Evolutionary conservation across 2,888 invertebrate species (phyloP), one percentile per base, ranked within the genome.

Genomic region (Acrobasis suavella): DNA sequence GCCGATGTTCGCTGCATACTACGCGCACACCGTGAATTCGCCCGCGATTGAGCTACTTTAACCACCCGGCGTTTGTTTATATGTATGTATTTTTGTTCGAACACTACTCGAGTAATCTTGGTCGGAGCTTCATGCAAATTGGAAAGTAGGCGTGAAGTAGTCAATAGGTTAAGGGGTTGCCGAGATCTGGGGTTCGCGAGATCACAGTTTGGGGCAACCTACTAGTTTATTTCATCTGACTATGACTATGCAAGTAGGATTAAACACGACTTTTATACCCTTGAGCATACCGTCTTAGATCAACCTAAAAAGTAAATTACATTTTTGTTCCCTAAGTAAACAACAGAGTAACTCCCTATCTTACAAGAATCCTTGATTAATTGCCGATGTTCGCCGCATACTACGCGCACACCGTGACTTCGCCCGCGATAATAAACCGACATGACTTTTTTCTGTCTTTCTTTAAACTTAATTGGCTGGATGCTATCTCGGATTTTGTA

Each of bases 371-470:
- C 64, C 66, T 65, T 72, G 73, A 74, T 73, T 72, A 73, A 74
- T 74, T 72, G 69, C 68, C 69, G 64, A 64, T 70, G 69, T 72
- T 69, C 69, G 65, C 69, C 67, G 64, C 67, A 66, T 62, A 66
- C 68, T 70, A 68, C 66, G 66, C 60, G 66, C 64, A 54, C 58
- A 67, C 65, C 70, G 67, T 68, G 70, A 70, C 68, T 67, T 50
- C 37, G 59, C 56, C 14, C 56, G 42, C 42, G 56, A 56, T 56
- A 56, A 56, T 56, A 42, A 42, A 39, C 46, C 42, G 56, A 62
- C 62, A 62, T 62, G 55, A 55, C 16, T 62, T 55, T 62, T 61
- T 62, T 49, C 50, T 49, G 62, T n/a, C 50, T 42, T 62, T 38
- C 61, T 55, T 62, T 62, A 32, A 55, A 62, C 46, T 62, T 62